Percentiles rank a stretch among this genome's conserved stretches.
Evolutionary conservation across 1,140 invertebrate genomes (phyloP).

Genomic region (Drosophila pruinosa): DNA sequence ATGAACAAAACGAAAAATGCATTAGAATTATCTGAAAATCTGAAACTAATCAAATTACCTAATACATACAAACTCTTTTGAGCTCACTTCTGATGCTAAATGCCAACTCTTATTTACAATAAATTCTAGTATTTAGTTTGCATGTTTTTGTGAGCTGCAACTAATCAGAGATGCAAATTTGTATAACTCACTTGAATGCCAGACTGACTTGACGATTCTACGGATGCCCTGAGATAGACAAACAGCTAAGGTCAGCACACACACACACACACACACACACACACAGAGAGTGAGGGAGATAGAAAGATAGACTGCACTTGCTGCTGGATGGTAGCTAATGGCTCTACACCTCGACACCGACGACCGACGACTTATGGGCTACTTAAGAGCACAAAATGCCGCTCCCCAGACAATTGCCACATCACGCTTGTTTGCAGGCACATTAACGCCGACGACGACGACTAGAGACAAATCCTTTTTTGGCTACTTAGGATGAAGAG

Average conservation of each 20-base stretch:
- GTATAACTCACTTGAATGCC: constrained; percentile 24
- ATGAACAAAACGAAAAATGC: too few species aligned
- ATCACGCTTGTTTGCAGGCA: constrained; percentile 77
- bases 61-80: too few species aligned
- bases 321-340: constrained; percentile 66
- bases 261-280: neutral
- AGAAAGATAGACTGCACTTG: constrained; percentile 41
- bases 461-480: constrained; percentile 70
- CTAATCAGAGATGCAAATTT: constrained; percentile 14
- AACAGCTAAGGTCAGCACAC: constrained; percentile 14
- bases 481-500: constrained; percentile 58
- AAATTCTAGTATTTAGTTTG: too few species aligned
- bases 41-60: too few species aligned
- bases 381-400: constrained; percentile 28
- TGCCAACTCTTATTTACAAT: too few species aligned
- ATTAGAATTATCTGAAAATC: too few species aligned
- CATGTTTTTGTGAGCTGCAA: neutral
- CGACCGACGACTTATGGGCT: constrained; percentile 47
- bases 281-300: neutral
- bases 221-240: neutral
- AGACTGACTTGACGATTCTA: constrained; percentile 33
- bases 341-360: constrained; percentile 67
- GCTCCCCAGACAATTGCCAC: constrained; percentile 74
- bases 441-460: constrained; percentile 62
- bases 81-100: too few species aligned